Evolutionary conservation across 2,797 vertebrate species (phyloP).

Genomic region (Oreochromis grahami): DNA sequence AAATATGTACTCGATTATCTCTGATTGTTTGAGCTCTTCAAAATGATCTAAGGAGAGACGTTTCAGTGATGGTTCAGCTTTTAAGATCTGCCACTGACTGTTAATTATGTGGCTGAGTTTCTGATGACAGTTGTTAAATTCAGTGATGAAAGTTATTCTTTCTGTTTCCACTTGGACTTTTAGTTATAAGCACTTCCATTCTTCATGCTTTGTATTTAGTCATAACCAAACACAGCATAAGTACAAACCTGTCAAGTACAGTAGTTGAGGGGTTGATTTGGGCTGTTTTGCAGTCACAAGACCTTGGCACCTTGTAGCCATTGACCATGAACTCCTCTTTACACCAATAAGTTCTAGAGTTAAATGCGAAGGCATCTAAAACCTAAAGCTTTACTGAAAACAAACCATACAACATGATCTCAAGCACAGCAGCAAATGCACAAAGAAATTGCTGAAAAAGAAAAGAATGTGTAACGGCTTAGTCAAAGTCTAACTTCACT

Average conservation of each 20-base stretch:
- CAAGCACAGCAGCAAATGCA: neutral
- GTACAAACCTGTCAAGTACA: neutral
- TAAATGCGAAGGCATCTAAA: neutral
- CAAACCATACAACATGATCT: neutral
- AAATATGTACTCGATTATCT: neutral
- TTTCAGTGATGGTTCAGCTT: neutral
- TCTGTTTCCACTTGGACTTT: neutral
- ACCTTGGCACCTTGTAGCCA: neutral
- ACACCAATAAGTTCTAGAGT: neutral
- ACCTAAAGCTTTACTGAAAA: neutral
- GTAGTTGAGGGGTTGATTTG: neutral
- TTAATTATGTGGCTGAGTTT: neutral
- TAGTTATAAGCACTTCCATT: neutral
- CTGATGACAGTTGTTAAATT: neutral
- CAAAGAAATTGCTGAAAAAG: neutral
- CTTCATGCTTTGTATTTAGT: neutral
- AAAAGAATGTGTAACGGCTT: accelerated
- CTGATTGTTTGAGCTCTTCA: neutral
- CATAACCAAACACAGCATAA: neutral
- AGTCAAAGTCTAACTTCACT: neutral
- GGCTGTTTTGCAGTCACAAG: neutral
- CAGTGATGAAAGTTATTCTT: neutral
- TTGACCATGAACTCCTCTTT: neutral
- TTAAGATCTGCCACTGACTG: neutral
- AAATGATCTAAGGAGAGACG: neutral